These are phyloP conservation scores for Machimus rusticus DNA, from an alignment of 2,888 invertebrate genomes.

Conservation along the genomic window DNA sequence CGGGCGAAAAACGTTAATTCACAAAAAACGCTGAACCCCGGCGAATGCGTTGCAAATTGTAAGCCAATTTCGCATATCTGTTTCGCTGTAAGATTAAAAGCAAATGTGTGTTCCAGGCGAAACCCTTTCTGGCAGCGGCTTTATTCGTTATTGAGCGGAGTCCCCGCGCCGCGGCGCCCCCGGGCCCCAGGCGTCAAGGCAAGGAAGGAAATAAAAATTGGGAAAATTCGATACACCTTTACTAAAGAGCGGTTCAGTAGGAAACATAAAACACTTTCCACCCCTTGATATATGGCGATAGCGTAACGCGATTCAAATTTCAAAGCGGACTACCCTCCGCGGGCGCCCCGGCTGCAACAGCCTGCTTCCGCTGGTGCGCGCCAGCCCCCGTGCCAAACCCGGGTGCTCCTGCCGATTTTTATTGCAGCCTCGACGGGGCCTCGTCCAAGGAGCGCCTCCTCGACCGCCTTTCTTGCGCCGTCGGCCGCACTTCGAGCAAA, in stretches of 20 bases:
- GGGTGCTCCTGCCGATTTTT: neutral
- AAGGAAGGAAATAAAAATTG: slow-evolving; percentile 36
- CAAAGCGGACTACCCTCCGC: neutral
- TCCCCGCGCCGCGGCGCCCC: neutral
- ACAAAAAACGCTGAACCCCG: neutral
- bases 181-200: neutral
- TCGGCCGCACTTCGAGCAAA: neutral
- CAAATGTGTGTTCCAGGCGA: slow-evolving; percentile 43
- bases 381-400: slow-evolving; percentile 6
- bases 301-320: slow-evolving; percentile 33
- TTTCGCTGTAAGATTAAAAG: slow-evolving; percentile 43
- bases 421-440: neutral
- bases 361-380: slow-evolving; percentile 9
- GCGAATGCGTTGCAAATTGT: slow-evolving; percentile 40
- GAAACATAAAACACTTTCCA: slow-evolving; percentile 14
- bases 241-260: slow-evolving; percentile 5
- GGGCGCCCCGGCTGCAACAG: neutral
- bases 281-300: slow-evolving; percentile 21
- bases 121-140: slow-evolving; percentile 35
- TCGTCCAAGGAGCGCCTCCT: neutral
- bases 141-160: neutral
- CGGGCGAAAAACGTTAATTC: slow-evolving; percentile 21
- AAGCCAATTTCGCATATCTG: slow-evolving; percentile 38
- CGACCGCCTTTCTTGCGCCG: neutral
- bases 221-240: slow-evolving; percentile 41